phyloP scores from a whole-genome alignment of 2,888 invertebrate genomes.

The Trilocha varians region DNA sequence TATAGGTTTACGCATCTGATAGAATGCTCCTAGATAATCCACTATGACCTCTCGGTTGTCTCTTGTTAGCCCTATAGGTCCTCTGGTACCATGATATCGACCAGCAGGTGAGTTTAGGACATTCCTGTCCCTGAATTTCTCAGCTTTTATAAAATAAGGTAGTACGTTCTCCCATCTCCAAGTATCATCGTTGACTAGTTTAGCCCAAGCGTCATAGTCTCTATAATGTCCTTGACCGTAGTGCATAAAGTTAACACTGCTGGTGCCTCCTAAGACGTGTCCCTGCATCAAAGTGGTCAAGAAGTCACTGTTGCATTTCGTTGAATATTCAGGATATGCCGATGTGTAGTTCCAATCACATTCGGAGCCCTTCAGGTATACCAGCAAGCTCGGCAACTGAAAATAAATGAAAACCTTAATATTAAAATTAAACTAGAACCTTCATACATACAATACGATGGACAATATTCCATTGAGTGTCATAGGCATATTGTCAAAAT shows the following conservation, averaged over 20 bases:
- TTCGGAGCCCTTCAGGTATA: background rate
- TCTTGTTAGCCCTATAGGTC: background rate
- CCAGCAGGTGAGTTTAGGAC: background rate
- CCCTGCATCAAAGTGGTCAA: conserved; percentile 47
- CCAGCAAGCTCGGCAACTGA: background rate
- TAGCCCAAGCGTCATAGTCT: conserved; percentile 59
- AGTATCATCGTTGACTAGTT: conserved; percentile 42
- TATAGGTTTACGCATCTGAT: background rate
- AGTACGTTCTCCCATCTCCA: conserved; percentile 67
- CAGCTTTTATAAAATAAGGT: conserved; percentile 53
- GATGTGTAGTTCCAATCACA: conserved; percentile 32
- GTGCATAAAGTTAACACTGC: conserved; percentile 61
- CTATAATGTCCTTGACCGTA: conserved; percentile 51
- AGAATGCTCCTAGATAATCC: background rate
- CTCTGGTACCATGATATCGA: background rate
- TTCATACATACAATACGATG: too few relatives aligned
- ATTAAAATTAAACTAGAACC: too few relatives aligned
- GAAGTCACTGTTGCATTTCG: conserved; percentile 1
- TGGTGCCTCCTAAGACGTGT: conserved; percentile 70
- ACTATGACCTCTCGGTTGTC: background rate
- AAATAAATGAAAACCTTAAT: too few relatives aligned
- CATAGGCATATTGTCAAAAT: too few relatives aligned
- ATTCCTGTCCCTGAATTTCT: conserved; percentile 30
- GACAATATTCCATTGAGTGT: too few relatives aligned
- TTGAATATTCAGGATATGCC: conserved; percentile 22